Evolutionary conservation across 2,797 vertebrate species (phyloP).

Genomic region (Sebastes cheni): DNA sequence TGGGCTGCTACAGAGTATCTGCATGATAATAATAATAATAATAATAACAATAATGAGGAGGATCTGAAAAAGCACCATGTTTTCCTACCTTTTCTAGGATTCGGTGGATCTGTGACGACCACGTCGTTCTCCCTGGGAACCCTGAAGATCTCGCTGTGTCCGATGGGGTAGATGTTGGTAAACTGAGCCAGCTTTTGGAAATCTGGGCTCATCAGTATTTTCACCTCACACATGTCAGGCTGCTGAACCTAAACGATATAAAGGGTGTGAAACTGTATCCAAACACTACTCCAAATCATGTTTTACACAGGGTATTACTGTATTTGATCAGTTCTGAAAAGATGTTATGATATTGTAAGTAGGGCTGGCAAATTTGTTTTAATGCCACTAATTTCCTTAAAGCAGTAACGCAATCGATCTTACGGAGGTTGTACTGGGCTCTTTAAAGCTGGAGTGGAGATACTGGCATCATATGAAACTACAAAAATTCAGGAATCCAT

Average conservation of each 20-base stretch:
- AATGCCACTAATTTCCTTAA: too few species aligned
- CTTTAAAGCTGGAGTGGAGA: too few species aligned
- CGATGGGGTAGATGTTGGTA: constrained; percentile 86
- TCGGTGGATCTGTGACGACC: constrained; percentile 86
- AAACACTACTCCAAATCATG: not conserved
- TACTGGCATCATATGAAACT: too few species aligned
- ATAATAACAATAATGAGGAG: not conserved
- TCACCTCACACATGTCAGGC: constrained; percentile 90
- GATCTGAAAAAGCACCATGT: not conserved
- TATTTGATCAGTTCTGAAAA: not conserved
- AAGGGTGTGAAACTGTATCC: not conserved
- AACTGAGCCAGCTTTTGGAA: constrained; percentile 86
- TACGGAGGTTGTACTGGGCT: too few species aligned
- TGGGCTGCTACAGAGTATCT: not conserved
- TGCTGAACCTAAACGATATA: constrained; percentile 86
- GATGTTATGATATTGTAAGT: not conserved
- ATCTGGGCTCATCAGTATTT: constrained; percentile 89
- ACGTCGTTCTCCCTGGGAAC: constrained; percentile 87
- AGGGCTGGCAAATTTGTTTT: too few species aligned
- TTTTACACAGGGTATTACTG: not conserved
- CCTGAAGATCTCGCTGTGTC: constrained; percentile 90
- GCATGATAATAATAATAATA: not conserved
- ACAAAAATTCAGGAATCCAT: too few species aligned
- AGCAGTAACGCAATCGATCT: too few species aligned
- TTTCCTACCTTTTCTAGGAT: constrained; percentile 84